Conservation (phyloP, 2,113 vertebrate species). For the Hyperoodon ampullatus region DNA sequence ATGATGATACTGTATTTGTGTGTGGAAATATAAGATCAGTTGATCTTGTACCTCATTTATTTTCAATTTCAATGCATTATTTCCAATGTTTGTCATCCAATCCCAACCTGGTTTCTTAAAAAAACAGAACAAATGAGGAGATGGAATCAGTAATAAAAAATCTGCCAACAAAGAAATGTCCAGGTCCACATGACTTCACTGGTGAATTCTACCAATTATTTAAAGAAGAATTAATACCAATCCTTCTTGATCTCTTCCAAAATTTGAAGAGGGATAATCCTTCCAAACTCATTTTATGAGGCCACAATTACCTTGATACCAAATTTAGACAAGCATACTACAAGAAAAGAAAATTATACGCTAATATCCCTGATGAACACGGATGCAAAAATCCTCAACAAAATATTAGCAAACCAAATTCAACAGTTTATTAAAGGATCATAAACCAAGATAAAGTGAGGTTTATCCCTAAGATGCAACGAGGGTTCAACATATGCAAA, state of each 20-base stretch:
- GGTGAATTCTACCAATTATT: background rate
- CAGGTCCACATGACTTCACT: background rate
- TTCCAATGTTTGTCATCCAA: background rate
- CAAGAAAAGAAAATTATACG: background rate
- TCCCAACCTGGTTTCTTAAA: background rate
- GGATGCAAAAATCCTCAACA: background rate
- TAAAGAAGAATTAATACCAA: background rate
- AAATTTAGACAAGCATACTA: background rate
- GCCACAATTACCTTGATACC: background rate
- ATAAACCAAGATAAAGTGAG: background rate
- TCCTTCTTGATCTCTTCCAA: background rate
- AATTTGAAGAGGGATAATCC: background rate
- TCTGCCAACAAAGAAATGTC: background rate
- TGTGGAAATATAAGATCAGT: background rate
- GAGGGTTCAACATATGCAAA: background rate
- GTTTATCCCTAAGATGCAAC: background rate
- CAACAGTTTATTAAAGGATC: background rate
- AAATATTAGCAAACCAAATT: conserved; percentile 21
- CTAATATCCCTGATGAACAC: background rate
- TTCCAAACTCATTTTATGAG: background rate
- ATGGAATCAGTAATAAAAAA: background rate
- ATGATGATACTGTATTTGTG: background rate
- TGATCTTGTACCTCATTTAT: background rate
- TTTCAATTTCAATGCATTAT: conserved; percentile 5
- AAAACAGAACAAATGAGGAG: background rate